These are phyloP conservation scores for Styela clava DNA, from an alignment of 23 tunicate genomes.

Conservation along the genomic window DNA sequence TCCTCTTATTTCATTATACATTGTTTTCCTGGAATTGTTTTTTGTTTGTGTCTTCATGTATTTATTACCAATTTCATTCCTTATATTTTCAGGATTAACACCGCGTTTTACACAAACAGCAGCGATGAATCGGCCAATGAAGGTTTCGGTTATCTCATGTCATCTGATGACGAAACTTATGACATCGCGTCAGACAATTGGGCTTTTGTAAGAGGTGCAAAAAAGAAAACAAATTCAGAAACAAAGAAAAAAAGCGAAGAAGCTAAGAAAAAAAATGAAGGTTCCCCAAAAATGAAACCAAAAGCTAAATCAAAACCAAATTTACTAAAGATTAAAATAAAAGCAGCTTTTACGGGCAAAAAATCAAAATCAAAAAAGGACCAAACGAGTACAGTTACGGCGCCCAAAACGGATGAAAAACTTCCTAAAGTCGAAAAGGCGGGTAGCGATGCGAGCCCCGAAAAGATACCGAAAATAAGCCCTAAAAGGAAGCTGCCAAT, in stretches of 20 bases:
- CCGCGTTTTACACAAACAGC: background rate
- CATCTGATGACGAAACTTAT: conserved; percentile 21
- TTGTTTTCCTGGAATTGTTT: no score
- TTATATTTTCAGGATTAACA: conserved; percentile 2
- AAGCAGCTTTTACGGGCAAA: background rate
- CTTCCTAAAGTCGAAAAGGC: background rate
- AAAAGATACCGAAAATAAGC: background rate
- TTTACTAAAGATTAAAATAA: background rate
- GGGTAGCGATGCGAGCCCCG: background rate
- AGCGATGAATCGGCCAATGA: conserved; percentile 12
- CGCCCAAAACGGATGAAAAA: no score
- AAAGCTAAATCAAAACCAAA: background rate
- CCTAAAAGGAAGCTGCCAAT: background rate
- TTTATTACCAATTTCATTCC: no score
- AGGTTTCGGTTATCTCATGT: background rate
- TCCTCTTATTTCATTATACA: no score
- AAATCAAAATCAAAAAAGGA: background rate
- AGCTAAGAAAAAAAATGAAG: background rate
- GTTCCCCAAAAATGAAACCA: background rate
- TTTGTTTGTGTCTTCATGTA: no score
- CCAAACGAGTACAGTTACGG: no score
- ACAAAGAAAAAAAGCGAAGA: no score
- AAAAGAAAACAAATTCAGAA: background rate
- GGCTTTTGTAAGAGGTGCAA: background rate
- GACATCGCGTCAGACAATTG: conserved; percentile 11